Conservation (phyloP, 2,888 invertebrate species). For the Onthophagus sagittarius region DNA sequence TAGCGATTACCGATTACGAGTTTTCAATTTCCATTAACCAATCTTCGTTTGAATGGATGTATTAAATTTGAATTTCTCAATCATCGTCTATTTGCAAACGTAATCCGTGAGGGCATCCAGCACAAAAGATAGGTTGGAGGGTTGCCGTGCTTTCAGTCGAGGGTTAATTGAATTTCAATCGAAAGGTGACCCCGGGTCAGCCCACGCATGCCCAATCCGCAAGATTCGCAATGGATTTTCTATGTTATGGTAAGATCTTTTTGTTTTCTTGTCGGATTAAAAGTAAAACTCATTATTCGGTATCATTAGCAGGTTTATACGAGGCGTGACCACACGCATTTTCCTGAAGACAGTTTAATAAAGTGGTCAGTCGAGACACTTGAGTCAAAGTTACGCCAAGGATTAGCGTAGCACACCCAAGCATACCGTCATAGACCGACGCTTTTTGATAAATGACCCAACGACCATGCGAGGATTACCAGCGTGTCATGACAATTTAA, state of each 20-base stretch:
- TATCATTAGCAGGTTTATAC: background rate
- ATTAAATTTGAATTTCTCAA: constrained; percentile 18
- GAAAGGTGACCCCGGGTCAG: constrained; percentile 23
- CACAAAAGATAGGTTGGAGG: background rate
- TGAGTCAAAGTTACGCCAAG: constrained; percentile 5
- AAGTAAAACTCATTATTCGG: background rate
- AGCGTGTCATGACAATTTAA: constrained; percentile 34
- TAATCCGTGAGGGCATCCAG: constrained; percentile 8
- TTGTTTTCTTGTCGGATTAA: background rate
- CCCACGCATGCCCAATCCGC: constrained; percentile 5
- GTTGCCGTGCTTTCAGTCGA: constrained; percentile 12
- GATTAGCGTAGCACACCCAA: constrained; percentile 2
- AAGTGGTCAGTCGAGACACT: constrained; percentile 1
- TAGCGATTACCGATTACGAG: background rate
- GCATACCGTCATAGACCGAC: background rate
- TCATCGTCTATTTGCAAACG: constrained; percentile 15
- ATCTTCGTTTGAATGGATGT: background rate
- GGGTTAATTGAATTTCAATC: constrained; percentile 24
- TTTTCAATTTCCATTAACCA: background rate
- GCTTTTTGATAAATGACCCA: constrained; percentile 37
- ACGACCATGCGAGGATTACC: constrained; percentile 33
- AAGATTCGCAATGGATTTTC: background rate
- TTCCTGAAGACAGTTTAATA: background rate
- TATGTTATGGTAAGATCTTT: background rate
- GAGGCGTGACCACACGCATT: background rate